Evolutionary conservation across 2,888 invertebrate species (phyloP), one percentile per base, ranked within the genome.

Genomic region (Torymus tubicola): DNA sequence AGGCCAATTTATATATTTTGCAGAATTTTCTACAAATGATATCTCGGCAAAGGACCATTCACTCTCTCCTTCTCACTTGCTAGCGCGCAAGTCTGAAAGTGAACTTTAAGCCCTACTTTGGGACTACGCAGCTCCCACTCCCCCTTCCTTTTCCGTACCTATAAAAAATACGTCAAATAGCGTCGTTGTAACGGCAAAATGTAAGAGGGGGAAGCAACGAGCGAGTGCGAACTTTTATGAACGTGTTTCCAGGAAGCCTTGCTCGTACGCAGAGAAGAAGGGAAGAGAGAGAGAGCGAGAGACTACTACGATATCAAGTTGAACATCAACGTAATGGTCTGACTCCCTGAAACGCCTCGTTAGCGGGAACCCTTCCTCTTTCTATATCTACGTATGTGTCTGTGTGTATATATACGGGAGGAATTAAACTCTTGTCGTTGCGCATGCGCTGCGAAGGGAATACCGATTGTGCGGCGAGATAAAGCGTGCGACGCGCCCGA

Each of bases 351-450:
- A 80, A 74, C 31, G 55, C 68, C 68, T 69, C 69, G 80, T 80
- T 80, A 80, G 70, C 53, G 74, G 21, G 24, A 42, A 55, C 16
- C 65, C n/a, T 55, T 13, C 13, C n/a, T 0, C 21, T 2, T 8
- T 74, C 11, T 72, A 53, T 58, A 58, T 12, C 16, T 67, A n/a
- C 63, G 24, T 50, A 64, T 64, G n/a, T 60, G 24, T 50, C 55
- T 64, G n/a, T 60, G 58, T 18, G 3, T 64, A 12, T 55, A n/a
- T 69, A 78, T 67, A 72, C 24, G 16, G 10, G 31, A 24, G 52
- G 70, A 73, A 72, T 78, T 78, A 78, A 78, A 78, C 78, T 72
- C 65, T 71, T 60, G 57, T 64, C 65, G 77, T 52, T 14, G 55
- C 52, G 42, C 42, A 0, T 42, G 42, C 42, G 42, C 63, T 11